Evolutionary conservation across 2,888 invertebrate genomes (phyloP).

Genomic region (Drosophila buzzatii): DNA sequence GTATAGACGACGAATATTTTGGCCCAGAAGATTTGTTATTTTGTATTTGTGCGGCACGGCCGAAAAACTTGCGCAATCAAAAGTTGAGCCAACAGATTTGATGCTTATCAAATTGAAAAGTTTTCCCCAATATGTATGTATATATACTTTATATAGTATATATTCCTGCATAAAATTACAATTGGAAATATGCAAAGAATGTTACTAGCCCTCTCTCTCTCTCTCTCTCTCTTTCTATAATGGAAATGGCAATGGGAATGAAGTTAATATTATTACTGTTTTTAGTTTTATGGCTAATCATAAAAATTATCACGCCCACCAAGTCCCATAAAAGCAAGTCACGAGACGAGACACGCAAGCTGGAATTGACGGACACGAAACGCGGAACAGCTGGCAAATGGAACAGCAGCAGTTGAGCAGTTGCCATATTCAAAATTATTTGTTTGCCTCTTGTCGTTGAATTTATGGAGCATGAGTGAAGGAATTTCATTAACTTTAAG

Average conservation of each 20-base stretch:
- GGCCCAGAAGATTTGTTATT: conserved; percentile 32
- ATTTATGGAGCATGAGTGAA: conserved; percentile 13
- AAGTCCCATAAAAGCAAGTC: conserved; percentile 58
- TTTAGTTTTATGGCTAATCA: conserved; percentile 79
- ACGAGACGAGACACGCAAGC: conserved; percentile 49
- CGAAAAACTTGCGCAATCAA: conserved; percentile 73
- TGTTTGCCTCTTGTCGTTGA: conserved; percentile 41
- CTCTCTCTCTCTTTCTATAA: background rate
- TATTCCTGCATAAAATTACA: conserved; percentile 48
- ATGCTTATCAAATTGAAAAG: conserved; percentile 78
- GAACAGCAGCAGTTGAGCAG: conserved; percentile 1
- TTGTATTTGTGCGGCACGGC: conserved; percentile 2
- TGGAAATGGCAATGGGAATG: conserved; percentile 66
- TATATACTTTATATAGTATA: conserved; percentile 8
- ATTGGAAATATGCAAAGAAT: conserved; percentile 66
- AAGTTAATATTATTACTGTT: conserved; percentile 79
- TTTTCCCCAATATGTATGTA: conserved; percentile 29
- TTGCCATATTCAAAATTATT: background rate
- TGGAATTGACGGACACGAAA: conserved; percentile 18
- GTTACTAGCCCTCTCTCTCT: background rate
- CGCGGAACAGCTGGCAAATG: conserved; percentile 19
- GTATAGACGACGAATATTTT: conserved; percentile 12
- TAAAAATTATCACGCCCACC: conserved; percentile 79
- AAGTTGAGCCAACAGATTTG: conserved; percentile 68
- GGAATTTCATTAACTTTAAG: background rate